phyloP scores from a whole-genome alignment of 2,113 vertebrate species.

The Hymenochirus boettgeri region DNA sequence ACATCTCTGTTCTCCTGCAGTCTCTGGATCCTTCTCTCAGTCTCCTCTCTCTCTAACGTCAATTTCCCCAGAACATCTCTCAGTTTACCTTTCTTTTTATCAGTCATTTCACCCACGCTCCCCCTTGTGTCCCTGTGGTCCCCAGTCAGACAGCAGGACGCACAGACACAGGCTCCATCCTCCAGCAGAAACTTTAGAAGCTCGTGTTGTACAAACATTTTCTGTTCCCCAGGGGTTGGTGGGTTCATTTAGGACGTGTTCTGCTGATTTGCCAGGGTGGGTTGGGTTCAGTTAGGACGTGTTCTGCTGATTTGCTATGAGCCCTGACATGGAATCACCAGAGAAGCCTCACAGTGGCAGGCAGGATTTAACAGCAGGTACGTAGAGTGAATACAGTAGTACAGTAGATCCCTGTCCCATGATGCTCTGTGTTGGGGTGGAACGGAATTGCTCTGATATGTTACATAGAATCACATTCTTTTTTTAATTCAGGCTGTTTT shows the following conservation, averaged over 20 bases:
- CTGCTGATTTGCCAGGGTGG: no score
- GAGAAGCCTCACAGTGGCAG: neutral
- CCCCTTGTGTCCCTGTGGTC: conserved; percentile 56
- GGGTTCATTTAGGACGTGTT: no score
- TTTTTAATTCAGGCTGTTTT: neutral
- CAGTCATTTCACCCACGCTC: neutral
- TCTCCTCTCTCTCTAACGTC: neutral
- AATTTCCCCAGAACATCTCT: neutral
- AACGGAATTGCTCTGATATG: neutral
- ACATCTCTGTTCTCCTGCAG: neutral
- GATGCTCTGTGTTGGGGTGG: neutral
- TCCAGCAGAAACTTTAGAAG: conserved; percentile 39
- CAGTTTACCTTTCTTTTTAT: conserved; percentile 9
- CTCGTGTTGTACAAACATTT: no score
- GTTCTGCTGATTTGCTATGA: neutral
- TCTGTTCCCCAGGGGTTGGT: no score
- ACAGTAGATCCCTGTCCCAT: neutral
- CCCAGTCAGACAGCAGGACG: conserved; percentile 64
- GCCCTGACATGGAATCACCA: neutral
- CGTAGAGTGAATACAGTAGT: neutral
- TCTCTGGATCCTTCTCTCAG: conserved; percentile 11
- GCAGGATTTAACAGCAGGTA: neutral
- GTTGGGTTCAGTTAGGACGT: no score
- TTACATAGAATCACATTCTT: conserved; percentile 2
- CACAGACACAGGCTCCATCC: conserved; percentile 65